These are phyloP conservation scores for Lochmaea crataegi DNA, from an alignment of 2,888 invertebrate genomes.

Conservation along the genomic window DNA sequence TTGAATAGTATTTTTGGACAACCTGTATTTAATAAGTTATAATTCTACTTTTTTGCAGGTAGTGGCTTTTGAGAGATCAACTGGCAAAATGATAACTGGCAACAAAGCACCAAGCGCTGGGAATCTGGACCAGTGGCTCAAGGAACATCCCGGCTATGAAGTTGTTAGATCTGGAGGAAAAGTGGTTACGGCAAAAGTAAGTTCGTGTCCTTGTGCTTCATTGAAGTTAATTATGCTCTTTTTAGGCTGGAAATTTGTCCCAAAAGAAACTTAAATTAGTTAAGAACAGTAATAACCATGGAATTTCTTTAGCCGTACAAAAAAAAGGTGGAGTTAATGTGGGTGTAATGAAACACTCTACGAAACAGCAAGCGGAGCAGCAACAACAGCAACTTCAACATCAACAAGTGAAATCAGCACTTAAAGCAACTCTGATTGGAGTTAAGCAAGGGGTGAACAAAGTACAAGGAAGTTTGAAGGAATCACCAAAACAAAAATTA, in stretches of 20 bases:
- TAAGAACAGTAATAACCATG: constrained; percentile 59
- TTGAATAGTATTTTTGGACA: too few species aligned
- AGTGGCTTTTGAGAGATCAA: constrained; percentile 85
- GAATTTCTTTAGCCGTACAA: constrained; percentile 60
- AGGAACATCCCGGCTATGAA: constrained; percentile 89
- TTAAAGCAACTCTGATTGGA: constrained; percentile 31
- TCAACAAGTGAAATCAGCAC: constrained; percentile 24
- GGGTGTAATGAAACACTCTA: constrained; percentile 60
- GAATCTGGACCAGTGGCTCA: constrained; percentile 85
- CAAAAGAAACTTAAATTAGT: constrained; percentile 62
- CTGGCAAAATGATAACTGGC: constrained; percentile 80
- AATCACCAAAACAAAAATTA: constrained; percentile 29
- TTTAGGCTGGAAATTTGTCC: constrained; percentile 52
- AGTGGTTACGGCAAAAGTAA: constrained; percentile 57
- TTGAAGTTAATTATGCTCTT: constrained; percentile 15
- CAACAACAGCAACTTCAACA: constrained; percentile 4
- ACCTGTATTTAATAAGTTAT: too few species aligned
- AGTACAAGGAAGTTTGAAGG: constrained; percentile 11
- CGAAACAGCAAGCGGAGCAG: constrained; percentile 45
- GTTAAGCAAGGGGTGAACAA: constrained; percentile 18
- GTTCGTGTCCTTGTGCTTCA: constrained; percentile 3
- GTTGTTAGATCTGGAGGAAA: constrained; percentile 74
- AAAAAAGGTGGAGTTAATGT: constrained; percentile 60
- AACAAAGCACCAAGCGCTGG: constrained; percentile 85
- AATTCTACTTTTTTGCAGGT: constrained; percentile 60